Evolutionary conservation across 2,888 invertebrate species (phyloP).

Genomic region (Drosophila setosimentum): DNA sequence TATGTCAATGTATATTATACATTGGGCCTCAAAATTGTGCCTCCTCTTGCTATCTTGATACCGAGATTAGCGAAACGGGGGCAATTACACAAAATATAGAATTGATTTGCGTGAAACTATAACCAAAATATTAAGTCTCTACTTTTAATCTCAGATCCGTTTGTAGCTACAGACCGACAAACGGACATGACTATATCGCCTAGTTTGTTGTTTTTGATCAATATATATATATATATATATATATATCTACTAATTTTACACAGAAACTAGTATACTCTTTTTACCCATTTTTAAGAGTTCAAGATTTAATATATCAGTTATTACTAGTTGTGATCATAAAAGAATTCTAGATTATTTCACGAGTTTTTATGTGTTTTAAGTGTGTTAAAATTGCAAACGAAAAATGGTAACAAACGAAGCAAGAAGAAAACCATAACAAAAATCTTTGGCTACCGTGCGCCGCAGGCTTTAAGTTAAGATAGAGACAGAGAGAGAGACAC

Average conservation of each 20-base stretch:
- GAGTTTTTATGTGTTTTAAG: slow-evolving; percentile 17
- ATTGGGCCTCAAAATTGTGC: no score
- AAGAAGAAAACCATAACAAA: slow-evolving; percentile 16
- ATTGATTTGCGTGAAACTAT: background rate
- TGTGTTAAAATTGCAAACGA: slow-evolving; percentile 31
- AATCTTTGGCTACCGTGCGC: slow-evolving; percentile 39
- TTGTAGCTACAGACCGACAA: background rate
- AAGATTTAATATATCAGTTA: background rate
- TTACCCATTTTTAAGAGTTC: background rate
- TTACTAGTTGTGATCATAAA: background rate
- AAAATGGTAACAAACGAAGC: background rate
- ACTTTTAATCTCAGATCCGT: background rate
- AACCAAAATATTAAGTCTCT: background rate
- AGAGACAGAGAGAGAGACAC: background rate
- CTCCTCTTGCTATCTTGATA: background rate
- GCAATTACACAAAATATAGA: background rate
- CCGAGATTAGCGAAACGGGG: background rate
- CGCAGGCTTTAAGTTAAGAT: slow-evolving; percentile 22
- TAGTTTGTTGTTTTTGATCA: background rate
- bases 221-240: background rate
- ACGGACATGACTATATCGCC: background rate
- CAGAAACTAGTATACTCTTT: background rate
- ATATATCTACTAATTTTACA: background rate
- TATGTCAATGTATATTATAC: background rate
- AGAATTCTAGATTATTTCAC: background rate